Percentiles rank a stretch among this genome's conserved stretches.
These are phyloP conservation scores for Rhizoglyphus robini DNA, from an alignment of 1,140 invertebrate genomes.

Conservation along the genomic window DNA sequence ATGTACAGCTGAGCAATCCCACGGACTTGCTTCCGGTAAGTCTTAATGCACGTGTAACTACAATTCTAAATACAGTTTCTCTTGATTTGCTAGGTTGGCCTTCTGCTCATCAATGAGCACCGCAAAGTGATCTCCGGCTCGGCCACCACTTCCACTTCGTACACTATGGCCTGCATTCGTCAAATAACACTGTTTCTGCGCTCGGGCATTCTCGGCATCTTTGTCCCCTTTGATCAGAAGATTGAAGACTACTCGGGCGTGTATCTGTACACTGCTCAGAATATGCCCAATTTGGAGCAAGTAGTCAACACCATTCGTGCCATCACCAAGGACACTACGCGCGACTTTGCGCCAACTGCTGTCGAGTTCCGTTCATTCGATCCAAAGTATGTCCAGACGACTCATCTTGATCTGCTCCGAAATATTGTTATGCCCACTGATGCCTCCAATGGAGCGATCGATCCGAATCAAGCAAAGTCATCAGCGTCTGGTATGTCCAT, in stretches of 20 bases:
- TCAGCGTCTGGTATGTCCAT: too few relatives aligned
- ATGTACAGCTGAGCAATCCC: too few relatives aligned
- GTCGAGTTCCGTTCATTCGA: background rate
- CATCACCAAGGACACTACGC: background rate
- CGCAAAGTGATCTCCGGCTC: too few relatives aligned
- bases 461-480: too few relatives aligned
- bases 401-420: background rate
- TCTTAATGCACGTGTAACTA: too few relatives aligned
- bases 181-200: background rate
- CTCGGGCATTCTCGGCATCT: background rate
- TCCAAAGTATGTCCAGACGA: background rate
- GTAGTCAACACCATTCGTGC: constrained; percentile 3
- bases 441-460: background rate
- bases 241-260: background rate
- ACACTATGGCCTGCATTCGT: too few relatives aligned
- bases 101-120: too few relatives aligned
- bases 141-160: too few relatives aligned
- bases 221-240: background rate
- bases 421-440: background rate
- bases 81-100: too few relatives aligned
- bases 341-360: background rate
- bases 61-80: too few relatives aligned
- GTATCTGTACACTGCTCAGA: background rate
- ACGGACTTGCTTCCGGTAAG: too few relatives aligned
- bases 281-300: background rate